Evolutionary conservation across 2,113 vertebrate species (phyloP).

Genomic region (Mobula hypostoma): DNA sequence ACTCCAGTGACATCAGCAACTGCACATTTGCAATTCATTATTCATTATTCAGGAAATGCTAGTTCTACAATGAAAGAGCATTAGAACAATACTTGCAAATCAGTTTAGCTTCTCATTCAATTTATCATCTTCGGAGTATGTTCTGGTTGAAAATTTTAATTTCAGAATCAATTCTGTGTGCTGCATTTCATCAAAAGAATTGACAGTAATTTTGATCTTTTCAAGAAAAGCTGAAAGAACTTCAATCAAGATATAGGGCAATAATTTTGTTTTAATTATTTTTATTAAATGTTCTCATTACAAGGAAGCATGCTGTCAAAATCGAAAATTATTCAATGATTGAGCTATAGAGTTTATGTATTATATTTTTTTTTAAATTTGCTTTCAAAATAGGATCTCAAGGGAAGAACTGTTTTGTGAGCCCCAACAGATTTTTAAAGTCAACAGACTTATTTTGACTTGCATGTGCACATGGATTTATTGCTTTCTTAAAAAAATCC

Average conservation of each 20-base stretch:
- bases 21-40: conserved; percentile 31
- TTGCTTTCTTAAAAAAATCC: not conserved
- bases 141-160: conserved; percentile 24
- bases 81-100: conserved; percentile 35
- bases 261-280: not conserved
- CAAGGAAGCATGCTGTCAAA: not conserved
- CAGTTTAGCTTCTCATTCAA: conserved; percentile 30
- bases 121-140: conserved; percentile 17
- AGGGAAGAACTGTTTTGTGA: not conserved
- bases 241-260: not conserved
- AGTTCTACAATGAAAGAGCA: conserved; percentile 25
- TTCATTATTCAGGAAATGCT: conserved; percentile 22
- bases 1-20: conserved; percentile 25
- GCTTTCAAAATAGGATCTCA: not conserved
- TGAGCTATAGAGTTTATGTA: not conserved
- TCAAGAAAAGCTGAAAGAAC: conserved; percentile 19
- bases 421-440: not conserved
- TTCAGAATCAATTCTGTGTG: conserved; percentile 17
- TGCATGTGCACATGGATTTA: too few relatives aligned
- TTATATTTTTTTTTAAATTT: not conserved
- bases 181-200: not conserved
- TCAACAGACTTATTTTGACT: not conserved
- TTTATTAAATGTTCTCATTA: not conserved
- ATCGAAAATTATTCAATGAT: not conserved
- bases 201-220: not conserved